phyloP scores from a whole-genome alignment of 2,888 invertebrate genomes.

The Gymnoscelis rufifasciata region DNA sequence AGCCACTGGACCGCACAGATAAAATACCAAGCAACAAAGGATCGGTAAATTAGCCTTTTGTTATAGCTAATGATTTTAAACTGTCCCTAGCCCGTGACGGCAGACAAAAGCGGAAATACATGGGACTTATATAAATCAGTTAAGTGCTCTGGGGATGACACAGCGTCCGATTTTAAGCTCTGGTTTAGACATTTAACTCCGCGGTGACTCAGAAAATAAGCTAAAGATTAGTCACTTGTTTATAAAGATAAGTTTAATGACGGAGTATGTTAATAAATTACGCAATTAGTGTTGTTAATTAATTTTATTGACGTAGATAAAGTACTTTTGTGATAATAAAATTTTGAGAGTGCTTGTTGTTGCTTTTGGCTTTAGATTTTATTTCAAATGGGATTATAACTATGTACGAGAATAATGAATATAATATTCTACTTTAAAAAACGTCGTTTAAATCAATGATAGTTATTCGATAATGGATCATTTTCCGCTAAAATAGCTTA shows the following conservation, averaged over 20 bases:
- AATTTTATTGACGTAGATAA: background rate
- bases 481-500: too few relatives aligned
- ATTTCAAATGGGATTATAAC: too few relatives aligned
- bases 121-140: conserved; percentile 19
- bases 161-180: conserved; percentile 12
- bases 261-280: background rate
- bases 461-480: too few relatives aligned
- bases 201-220: background rate
- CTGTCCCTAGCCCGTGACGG: conserved; percentile 41
- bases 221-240: conserved; percentile 3
- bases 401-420: too few relatives aligned
- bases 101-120: conserved; percentile 24
- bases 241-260: too few relatives aligned
- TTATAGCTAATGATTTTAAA: conserved; percentile 56
- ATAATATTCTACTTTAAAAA: too few relatives aligned
- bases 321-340: background rate
- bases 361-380: too few relatives aligned
- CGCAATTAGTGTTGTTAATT: background rate
- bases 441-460: too few relatives aligned
- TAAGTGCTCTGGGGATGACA: conserved; percentile 15
- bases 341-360: too few relatives aligned
- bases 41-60: conserved; percentile 42
- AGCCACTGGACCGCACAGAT: conserved; percentile 65
- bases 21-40: conserved; percentile 67
- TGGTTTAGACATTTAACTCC: background rate